Percentiles rank a stretch among this genome's conserved stretches.
Evolutionary conservation across 2,888 invertebrate genomes (phyloP).

Genomic region (Brachypterus glaber): DNA sequence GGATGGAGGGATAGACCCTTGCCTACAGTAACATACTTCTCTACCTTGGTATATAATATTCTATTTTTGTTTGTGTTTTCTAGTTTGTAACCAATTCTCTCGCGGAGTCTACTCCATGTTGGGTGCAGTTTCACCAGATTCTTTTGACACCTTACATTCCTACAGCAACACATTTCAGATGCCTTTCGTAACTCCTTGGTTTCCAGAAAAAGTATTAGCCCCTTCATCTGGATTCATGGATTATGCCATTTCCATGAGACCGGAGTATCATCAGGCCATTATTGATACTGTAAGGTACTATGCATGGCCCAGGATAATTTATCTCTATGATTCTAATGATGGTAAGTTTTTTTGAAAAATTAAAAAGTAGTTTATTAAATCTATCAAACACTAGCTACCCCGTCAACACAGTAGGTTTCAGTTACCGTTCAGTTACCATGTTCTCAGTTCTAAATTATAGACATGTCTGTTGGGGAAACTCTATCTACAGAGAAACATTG

Average conservation of each 20-base stretch:
- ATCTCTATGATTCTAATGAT: constrained; percentile 84
- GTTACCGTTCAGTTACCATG: too few relatives aligned
- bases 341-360: constrained; percentile 60
- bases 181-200: constrained; percentile 92
- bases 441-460: too few relatives aligned
- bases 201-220: constrained; percentile 83
- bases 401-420: too few relatives aligned
- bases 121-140: constrained; percentile 84
- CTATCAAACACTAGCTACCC: too few relatives aligned
- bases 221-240: constrained; percentile 84
- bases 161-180: constrained; percentile 93
- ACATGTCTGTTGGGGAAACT: too few relatives aligned
- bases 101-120: constrained; percentile 84
- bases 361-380: constrained; percentile 2
- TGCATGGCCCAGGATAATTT: constrained; percentile 81
- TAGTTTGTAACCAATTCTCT: constrained; percentile 86
- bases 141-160: constrained; percentile 89
- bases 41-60: too few relatives aligned
- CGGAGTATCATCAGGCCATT: constrained; percentile 91
- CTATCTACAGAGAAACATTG: too few relatives aligned
- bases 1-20: too few relatives aligned
- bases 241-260: constrained; percentile 87
- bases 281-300: constrained; percentile 91
- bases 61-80: constrained; percentile 25
- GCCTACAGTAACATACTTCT: too few relatives aligned